Conservation (phyloP, 2,113 vertebrate species). For the Psilopogon haemacephalus region DNA sequence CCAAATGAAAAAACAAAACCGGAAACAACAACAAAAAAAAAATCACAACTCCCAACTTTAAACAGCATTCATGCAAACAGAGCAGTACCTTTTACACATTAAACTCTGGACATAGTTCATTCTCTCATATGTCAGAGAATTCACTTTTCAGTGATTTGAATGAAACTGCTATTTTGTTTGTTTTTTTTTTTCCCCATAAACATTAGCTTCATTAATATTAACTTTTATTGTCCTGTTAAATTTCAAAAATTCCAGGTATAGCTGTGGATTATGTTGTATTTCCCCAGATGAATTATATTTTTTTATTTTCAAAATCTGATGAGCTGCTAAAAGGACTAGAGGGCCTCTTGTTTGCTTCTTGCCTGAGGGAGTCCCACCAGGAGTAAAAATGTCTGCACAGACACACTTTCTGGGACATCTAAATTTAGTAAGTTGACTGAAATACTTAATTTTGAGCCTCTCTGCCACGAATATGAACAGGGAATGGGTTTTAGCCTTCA, state of each 20-base stretch:
- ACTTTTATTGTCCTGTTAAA: background rate
- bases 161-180: background rate
- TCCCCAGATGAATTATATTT: background rate
- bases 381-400: background rate
- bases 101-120: background rate
- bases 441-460: background rate
- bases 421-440: background rate
- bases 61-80: background rate
- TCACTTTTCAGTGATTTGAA: background rate
- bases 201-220: background rate
- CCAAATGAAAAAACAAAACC: background rate
- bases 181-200: background rate
- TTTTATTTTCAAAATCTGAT: background rate
- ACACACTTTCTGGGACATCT: background rate
- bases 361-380: background rate
- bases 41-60: background rate
- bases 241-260: background rate
- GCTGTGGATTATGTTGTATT: background rate
- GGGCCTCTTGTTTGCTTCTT: background rate
- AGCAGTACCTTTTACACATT: background rate
- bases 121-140: background rate
- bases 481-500: background rate
- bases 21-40: background rate
- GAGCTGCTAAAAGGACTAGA: background rate
- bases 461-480: background rate